phyloP scores from a whole-genome alignment of 2,113 vertebrate genomes.

The Cepphus grylle region DNA sequence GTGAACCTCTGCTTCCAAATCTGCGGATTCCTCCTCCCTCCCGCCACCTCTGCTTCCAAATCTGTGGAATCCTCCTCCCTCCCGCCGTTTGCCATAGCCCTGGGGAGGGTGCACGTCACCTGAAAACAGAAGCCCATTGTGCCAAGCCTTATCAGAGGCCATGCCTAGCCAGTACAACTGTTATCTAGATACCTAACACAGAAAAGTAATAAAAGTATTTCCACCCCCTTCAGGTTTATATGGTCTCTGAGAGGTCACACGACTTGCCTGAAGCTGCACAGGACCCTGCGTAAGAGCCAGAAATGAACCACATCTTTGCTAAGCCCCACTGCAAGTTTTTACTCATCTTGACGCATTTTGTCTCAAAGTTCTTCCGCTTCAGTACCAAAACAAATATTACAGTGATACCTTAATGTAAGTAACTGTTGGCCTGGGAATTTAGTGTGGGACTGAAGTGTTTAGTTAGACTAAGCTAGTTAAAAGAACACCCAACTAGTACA shows the following conservation, averaged over 20 bases:
- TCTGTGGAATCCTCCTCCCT: neutral
- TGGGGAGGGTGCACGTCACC: neutral
- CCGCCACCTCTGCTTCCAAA: neutral
- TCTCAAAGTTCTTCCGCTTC: neutral
- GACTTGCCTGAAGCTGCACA: neutral
- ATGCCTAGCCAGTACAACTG: neutral
- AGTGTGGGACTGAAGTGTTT: neutral
- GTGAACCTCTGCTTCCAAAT: neutral
- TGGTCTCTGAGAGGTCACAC: neutral
- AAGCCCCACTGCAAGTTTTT: neutral
- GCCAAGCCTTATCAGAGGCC: neutral
- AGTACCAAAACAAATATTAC: neutral
- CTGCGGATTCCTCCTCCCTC: neutral
- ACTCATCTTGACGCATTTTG: neutral
- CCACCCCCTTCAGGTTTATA: neutral
- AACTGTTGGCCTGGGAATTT: neutral
- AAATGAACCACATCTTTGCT: neutral
- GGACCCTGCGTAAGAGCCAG: neutral
- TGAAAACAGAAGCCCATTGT: neutral
- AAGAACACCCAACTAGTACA: neutral
- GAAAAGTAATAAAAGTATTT: neutral
- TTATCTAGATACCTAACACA: neutral
- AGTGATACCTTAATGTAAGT: neutral
- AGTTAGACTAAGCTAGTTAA: neutral
- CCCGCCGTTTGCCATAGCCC: neutral